Base-by-base conservation (phyloP, 1,140 invertebrate genomes). In the Trichomalopsis sarcophagae region DNA sequence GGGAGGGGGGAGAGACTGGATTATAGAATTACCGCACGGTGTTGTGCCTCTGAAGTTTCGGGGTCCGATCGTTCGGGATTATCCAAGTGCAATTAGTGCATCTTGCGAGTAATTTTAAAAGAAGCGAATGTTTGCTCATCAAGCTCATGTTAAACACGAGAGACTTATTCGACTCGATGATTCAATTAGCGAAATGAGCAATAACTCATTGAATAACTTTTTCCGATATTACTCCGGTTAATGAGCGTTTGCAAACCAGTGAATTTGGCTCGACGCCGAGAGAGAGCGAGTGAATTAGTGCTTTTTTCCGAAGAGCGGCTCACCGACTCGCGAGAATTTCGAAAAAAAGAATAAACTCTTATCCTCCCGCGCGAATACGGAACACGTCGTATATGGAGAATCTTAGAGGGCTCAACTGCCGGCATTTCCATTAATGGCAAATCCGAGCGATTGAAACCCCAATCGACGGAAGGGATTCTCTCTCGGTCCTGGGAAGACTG, bases 401-500 rank as follows among this genome's bases (percentile, higher is more conserved):
- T 44, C 55, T 79, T 68, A 68, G 68, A 79, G 30, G 77, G 55
- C 36, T 79, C 77, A 40, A 55, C 47, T 55, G 14, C 47, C 55
- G 79, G 66, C 66, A 81, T 81, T 81, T 81, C 79, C 79, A 81
- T 81, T 81, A 81, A 81, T 81, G 68, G 79, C 36, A 17, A 71
- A 81, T 81, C 66, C 68, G 33, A 44, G 36, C 66, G 62, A 81
- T 81, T 47, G 81, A 82, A 55, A 75, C 10, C 47, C 23, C 81
- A 75, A 71, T 81, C 62, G 66, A 36, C 81, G 71, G 47, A 77
- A 55, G 75, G 75, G 47, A 82, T 73, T 82, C 47, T 50, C 47
- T 62, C 47, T 62, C 10, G 71, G 40, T 75, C 23, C 40, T 27
- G 71, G 71, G 69, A 82, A 47, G 27, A 33, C 71, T 82, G 81